phyloP scores from a whole-genome alignment of 2,113 vertebrate genomes.

The Pollachius pollachius region DNA sequence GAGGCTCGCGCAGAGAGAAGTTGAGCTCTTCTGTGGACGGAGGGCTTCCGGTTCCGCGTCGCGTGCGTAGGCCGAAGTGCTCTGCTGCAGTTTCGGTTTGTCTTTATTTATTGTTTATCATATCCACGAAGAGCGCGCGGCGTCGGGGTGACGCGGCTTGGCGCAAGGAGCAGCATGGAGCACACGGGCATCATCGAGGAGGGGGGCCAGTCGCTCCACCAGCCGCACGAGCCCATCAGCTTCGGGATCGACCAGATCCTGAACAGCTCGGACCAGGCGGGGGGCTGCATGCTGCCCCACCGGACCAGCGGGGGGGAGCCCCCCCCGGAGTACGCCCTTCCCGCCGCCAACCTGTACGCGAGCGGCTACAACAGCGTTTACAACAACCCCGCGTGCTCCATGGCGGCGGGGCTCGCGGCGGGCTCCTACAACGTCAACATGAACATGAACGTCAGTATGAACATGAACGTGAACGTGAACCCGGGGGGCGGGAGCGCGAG shows the following conservation, averaged over 20 bases:
- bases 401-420: constrained; percentile 68
- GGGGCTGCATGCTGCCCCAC: constrained; percentile 77
- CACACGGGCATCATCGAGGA: constrained; percentile 82
- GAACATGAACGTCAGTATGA: constrained; percentile 86
- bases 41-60: too few species aligned
- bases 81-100: not conserved
- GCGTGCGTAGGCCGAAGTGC: too few species aligned
- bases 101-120: too few species aligned
- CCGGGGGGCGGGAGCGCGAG: constrained; percentile 72
- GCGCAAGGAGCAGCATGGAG: constrained; percentile 70
- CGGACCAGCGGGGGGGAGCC: constrained; percentile 77
- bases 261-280: constrained; percentile 81
- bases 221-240: constrained; percentile 85
- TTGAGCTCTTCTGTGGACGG: not conserved
- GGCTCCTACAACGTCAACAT: constrained; percentile 84
- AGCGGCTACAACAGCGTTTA: constrained; percentile 81
- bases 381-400: constrained; percentile 80
- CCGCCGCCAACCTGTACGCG: constrained; percentile 74
- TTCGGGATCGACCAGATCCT: constrained; percentile 93
- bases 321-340: constrained; percentile 61
- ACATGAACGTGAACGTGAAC: constrained; percentile 80
- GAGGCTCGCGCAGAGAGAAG: constrained; percentile 28
- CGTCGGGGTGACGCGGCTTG: too few species aligned
- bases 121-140: too few species aligned
- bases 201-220: constrained; percentile 77